Evolutionary conservation across 2,797 vertebrate species (phyloP), one percentile per base, ranked within the genome.

Genomic region (Coccyzus lansbergi): DNA sequence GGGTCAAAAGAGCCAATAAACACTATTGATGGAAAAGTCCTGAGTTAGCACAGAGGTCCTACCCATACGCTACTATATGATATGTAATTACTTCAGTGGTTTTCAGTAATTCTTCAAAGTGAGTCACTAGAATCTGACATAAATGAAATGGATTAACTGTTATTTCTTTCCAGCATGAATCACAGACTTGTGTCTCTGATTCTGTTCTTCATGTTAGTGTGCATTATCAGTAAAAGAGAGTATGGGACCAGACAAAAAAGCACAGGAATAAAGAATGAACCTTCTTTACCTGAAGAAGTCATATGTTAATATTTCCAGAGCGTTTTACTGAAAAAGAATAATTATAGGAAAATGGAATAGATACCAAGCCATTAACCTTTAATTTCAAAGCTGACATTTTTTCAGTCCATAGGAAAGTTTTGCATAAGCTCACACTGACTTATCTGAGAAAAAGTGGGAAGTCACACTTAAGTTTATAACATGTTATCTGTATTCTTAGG

Each of bases 391-490:
- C 44, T 13, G 55, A 38, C 56, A 94, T 92, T 80, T 83, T 5
- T 89, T 95, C 91, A 71, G 51, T 89, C 65, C 72, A 85, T 40
- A 82, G 31, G 22, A 70, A 52, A 56, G 60, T 36, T 90, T 90
- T 58, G 51, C 21, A 38, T 56, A 25, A 4, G 13, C 10, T 92
- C 25, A 28, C 17, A 14, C 14, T 56, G 62, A 40, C 20, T 48
- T 56, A 83, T 7, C 4, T n/a, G 7, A 48, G 20, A 48, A 48
- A 22, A 48, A 19, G 6, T 29, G 26, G 8, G 17, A 86, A 81
- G 28, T 48, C 2, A 9, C 70, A 59, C 49, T 93, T 91, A 69
- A 42, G 11, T 78, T 79, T 71, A 38, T 19, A 74, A 11, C 51
- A 10, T 51, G 17, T 64, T 36, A 86, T 74, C 15, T 88, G 31